Percentiles rank a stretch among this genome's conserved stretches.
Evolutionary conservation across 2,113 vertebrate genomes (phyloP).

Genomic region (Tachysurus fulvidraco): DNA sequence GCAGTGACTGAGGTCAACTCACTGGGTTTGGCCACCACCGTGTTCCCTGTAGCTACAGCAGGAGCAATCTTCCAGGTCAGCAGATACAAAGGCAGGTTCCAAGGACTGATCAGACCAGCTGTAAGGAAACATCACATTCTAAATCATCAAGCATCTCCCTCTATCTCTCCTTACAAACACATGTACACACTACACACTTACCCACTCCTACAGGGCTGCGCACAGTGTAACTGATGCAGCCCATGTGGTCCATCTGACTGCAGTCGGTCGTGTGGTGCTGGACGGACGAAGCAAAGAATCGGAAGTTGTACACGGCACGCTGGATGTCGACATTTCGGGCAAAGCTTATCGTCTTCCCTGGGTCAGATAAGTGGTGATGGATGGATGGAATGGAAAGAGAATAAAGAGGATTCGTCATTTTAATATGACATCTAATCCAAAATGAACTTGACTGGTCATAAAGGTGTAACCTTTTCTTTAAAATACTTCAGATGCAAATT

Average conservation of each 20-base stretch:
- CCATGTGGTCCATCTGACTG: slow-evolving; percentile 80
- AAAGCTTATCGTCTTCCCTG: slow-evolving; percentile 87
- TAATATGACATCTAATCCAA: not conserved
- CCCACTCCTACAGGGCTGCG: slow-evolving; percentile 88
- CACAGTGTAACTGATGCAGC: slow-evolving; percentile 87
- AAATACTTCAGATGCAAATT: too few species aligned
- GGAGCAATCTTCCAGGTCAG: slow-evolving; percentile 98
- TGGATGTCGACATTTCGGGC: slow-evolving; percentile 89
- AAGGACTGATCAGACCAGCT: slow-evolving; percentile 96
- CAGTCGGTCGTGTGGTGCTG: slow-evolving; percentile 87
- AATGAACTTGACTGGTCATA: not conserved
- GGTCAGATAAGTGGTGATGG: slow-evolving; percentile 20
- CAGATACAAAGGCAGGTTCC: slow-evolving; percentile 94
- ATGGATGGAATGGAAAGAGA: not conserved
- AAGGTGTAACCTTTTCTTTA: not conserved
- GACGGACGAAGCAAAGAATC: slow-evolving; percentile 90
- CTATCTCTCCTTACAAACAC: slow-evolving; percentile 13
- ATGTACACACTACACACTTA: slow-evolving; percentile 74
- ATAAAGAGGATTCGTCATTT: not conserved
- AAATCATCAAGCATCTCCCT: not conserved
- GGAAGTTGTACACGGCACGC: slow-evolving; percentile 83
- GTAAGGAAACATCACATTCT: not conserved
- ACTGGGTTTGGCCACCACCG: slow-evolving; percentile 94
- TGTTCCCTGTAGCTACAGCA: slow-evolving; percentile 88
- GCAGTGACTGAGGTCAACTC: slow-evolving; percentile 96